phyloP scores from a whole-genome alignment of 2,797 vertebrate genomes.

The Neosalanx taihuensis region DNA sequence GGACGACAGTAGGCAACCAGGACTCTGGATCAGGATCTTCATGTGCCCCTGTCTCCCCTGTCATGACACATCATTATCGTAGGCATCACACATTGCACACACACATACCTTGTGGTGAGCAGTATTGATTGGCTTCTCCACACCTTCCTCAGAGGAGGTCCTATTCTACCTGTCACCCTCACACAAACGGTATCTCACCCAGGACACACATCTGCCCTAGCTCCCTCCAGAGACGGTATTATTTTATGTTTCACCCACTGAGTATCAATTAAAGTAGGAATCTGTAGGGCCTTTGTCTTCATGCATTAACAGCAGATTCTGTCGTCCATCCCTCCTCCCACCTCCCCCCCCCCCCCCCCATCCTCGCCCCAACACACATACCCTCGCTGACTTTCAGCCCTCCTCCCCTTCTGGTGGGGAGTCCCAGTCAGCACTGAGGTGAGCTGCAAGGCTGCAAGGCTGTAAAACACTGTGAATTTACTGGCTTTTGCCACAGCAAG shows the following conservation, averaged over 20 bases:
- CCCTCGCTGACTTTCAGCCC: constrained; percentile 50
- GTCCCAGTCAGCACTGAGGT: constrained; percentile 54
- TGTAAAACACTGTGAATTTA: constrained; percentile 64
- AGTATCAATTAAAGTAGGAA: constrained; percentile 62
- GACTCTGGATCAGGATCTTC: constrained; percentile 39
- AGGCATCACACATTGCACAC: constrained; percentile 50
- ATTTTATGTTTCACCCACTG: constrained; percentile 57
- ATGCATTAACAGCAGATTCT: constrained; percentile 49
- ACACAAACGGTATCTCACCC: constrained; percentile 38
- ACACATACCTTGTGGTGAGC: constrained; percentile 54
- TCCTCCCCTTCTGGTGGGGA: constrained; percentile 40
- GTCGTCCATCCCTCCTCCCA: constrained; percentile 40
- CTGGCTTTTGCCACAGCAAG: constrained; percentile 55
- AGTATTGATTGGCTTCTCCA: constrained; percentile 68
- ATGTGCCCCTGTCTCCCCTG: constrained; percentile 33
- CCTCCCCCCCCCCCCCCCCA: no score
- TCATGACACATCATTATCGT: constrained; percentile 50
- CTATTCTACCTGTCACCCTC: constrained; percentile 70
- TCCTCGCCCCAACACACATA: constrained; percentile 21
- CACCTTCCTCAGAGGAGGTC: constrained; percentile 62
- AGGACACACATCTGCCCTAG: constrained; percentile 29
- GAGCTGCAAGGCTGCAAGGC: constrained; percentile 21
- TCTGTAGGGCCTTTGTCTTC: constrained; percentile 55
- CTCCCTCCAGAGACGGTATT: constrained; percentile 43
- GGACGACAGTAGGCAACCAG: no score